A percentile compares a stretch with the other conserved stretches of the same genome.
Conservation (phyloP, 1,140 invertebrate species). For the Drosophila busckii region DNA sequence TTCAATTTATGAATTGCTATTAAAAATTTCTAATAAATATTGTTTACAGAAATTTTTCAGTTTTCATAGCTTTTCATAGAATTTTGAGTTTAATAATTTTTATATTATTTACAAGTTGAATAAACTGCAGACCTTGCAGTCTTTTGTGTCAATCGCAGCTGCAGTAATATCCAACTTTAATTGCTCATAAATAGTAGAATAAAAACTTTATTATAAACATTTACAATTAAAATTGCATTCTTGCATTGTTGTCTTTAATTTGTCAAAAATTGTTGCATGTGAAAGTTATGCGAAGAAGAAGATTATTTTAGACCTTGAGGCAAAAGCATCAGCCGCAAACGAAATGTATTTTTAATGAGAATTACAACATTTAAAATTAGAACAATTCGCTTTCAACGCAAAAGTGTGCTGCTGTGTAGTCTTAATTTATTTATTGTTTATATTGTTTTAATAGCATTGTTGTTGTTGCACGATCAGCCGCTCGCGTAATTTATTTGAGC, state of each 20-base stretch:
- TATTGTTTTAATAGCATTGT: conserved; percentile 16
- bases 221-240: conserved; percentile 21
- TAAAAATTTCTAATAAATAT: too few species aligned
- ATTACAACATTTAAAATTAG: conserved; percentile 36
- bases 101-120: too few species aligned
- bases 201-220: conserved; percentile 18
- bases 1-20: too few species aligned
- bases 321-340: conserved; percentile 21
- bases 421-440: background rate
- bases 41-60: too few species aligned
- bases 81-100: too few species aligned
- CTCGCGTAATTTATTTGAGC: conserved; percentile 25
- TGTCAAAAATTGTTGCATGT: conserved; percentile 11
- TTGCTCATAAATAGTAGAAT: conserved; percentile 28
- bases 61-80: too few species aligned
- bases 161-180: too few species aligned
- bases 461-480: conserved; percentile 19
- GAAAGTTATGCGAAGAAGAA: conserved; percentile 20
- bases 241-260: conserved; percentile 17
- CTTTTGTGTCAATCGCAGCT: too few species aligned
- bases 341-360: conserved; percentile 16
- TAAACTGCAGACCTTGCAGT: too few species aligned
- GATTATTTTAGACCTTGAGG: conserved; percentile 18
- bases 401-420: conserved; percentile 3
- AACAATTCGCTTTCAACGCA: conserved; percentile 34